A percentile compares a stretch with the other conserved stretches of the same genome.
Conservation (phyloP, 2,797 vertebrate species). For the Trematomus bernacchii region DNA sequence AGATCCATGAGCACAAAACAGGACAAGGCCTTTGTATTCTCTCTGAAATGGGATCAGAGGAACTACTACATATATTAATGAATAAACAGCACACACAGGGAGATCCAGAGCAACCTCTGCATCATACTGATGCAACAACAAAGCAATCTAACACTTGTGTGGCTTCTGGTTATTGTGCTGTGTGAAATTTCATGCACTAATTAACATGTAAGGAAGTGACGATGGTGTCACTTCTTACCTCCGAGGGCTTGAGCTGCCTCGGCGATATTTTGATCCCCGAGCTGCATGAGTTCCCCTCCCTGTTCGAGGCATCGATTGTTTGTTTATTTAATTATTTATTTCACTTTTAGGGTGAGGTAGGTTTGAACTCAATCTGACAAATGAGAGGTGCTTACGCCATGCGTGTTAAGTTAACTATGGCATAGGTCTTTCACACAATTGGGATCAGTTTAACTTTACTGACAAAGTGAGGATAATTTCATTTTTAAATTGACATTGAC, state of each 20-base stretch:
- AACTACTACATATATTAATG: conserved; percentile 86
- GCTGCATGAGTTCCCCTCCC: conserved; percentile 35
- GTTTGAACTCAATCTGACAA: conserved; percentile 39
- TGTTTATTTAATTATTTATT: conserved; percentile 41
- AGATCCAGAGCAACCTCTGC: conserved; percentile 66
- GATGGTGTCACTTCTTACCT: conserved; percentile 57
- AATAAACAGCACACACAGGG: conserved; percentile 77
- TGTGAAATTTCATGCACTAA: conserved; percentile 75
- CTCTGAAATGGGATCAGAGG: conserved; percentile 87
- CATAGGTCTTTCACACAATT: neutral
- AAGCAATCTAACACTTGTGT: conserved; percentile 79
- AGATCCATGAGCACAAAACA: conserved; percentile 55
- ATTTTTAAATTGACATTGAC: neutral
- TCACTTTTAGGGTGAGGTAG: neutral
- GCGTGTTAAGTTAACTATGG: conserved; percentile 17
- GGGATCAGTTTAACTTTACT: neutral
- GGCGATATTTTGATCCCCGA: conserved; percentile 49
- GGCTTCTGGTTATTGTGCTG: conserved; percentile 71
- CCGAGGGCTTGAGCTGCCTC: conserved; percentile 49
- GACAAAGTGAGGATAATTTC: neutral
- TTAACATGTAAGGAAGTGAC: conserved; percentile 78
- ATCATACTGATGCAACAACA: conserved; percentile 87
- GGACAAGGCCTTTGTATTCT: conserved; percentile 81
- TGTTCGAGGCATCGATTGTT: conserved; percentile 34
- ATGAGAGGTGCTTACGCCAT: conserved; percentile 24